Percentiles rank a stretch among this genome's conserved stretches.
These are phyloP conservation scores for Crotophaga sulcirostris DNA, from an alignment of 2,113 vertebrate species.

Conservation along the genomic window DNA sequence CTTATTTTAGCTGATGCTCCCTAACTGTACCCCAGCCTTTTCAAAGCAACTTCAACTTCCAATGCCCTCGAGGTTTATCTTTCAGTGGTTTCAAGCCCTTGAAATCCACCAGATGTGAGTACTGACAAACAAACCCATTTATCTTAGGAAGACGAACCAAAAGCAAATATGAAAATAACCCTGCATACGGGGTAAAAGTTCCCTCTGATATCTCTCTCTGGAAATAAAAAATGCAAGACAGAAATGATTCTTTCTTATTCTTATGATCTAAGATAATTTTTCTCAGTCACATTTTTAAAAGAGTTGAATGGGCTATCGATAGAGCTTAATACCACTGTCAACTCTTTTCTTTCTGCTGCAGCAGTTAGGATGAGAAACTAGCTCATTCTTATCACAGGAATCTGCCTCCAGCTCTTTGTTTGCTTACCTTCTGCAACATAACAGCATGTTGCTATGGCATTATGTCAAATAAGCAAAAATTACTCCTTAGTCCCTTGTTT, in stretches of 20 bases:
- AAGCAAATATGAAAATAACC: background rate
- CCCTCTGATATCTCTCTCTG: background rate
- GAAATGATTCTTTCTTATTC: background rate
- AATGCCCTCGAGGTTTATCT: background rate
- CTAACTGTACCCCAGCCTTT: background rate
- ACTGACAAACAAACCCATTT: background rate
- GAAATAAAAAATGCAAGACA: background rate
- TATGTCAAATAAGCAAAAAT: background rate
- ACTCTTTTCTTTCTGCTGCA: background rate
- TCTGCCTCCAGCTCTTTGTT: background rate
- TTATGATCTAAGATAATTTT: background rate
- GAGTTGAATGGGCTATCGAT: background rate
- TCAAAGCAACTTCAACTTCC: background rate
- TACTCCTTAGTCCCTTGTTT: background rate
- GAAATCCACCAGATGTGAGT: background rate
- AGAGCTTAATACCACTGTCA: background rate
- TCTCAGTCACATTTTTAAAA: background rate
- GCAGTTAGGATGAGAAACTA: background rate
- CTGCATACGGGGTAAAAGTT: background rate
- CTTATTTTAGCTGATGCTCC: background rate
- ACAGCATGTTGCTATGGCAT: background rate
- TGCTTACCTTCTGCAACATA: background rate
- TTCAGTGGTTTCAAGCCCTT: background rate
- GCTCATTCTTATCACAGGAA: background rate
- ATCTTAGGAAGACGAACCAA: background rate